Evolutionary conservation across 2,888 invertebrate genomes (phyloP).

Genomic region (Patella pellucida): DNA sequence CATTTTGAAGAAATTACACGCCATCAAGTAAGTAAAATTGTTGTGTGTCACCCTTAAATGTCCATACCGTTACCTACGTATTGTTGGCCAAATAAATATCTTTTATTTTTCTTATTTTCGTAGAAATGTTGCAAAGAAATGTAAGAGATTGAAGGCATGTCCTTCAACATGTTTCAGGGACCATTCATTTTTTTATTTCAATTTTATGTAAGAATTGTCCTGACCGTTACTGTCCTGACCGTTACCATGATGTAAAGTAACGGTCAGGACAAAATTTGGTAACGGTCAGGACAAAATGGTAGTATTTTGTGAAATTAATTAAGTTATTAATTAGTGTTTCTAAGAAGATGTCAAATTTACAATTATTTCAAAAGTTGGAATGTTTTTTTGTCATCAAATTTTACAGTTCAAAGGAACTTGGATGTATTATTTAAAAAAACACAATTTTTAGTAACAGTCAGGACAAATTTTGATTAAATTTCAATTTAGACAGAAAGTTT

Average conservation of each 20-base stretch:
- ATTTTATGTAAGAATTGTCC: slow-evolving; percentile 12
- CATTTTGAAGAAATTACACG: slow-evolving; percentile 14
- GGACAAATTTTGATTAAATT: too few relatives aligned
- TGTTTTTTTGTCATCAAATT: too few relatives aligned
- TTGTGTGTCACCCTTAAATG: slow-evolving; percentile 14
- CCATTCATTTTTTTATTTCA: slow-evolving; percentile 14
- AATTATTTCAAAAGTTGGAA: too few relatives aligned
- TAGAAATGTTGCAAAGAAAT: slow-evolving; percentile 10
- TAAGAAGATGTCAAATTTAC: too few relatives aligned
- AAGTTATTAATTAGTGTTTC: too few relatives aligned
- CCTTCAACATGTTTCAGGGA: slow-evolving; percentile 8
- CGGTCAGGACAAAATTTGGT: too few relatives aligned
- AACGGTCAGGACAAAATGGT: too few relatives aligned
- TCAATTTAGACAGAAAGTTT: too few relatives aligned
- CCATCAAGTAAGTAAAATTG: slow-evolving; percentile 16
- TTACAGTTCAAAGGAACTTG: too few relatives aligned
- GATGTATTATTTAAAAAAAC: too few relatives aligned
- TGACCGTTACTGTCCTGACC: slow-evolving; percentile 15
- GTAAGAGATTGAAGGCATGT: slow-evolving; percentile 10
- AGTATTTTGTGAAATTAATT: too few relatives aligned
- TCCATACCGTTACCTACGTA: slow-evolving; percentile 12
- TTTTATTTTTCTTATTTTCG: slow-evolving; percentile 12
- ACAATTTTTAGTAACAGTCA: too few relatives aligned
- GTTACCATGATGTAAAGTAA: slow-evolving; percentile 11
- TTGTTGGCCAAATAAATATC: slow-evolving; percentile 7